Evolutionary conservation across 2,888 invertebrate genomes (phyloP).

Genomic region (Luffia ferchaultella): DNA sequence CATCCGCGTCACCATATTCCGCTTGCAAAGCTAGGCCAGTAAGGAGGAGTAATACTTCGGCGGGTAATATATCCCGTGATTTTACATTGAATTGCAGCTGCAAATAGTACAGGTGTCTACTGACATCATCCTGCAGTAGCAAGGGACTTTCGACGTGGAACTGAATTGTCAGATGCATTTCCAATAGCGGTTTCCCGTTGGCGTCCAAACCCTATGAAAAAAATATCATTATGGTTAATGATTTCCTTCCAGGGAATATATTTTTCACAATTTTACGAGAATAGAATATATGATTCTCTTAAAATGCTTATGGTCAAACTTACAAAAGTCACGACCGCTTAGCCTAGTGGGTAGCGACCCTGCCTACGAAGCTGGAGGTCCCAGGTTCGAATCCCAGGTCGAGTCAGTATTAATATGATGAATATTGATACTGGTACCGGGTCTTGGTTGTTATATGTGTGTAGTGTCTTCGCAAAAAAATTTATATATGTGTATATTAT

Average conservation of each 20-base stretch:
- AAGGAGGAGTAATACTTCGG: conserved; percentile 77
- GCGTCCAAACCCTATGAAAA: conserved; percentile 82
- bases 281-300: no score
- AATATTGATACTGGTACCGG: no score
- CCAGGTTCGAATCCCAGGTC: no score
- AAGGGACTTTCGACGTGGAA: conserved; percentile 94
- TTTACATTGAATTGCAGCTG: conserved; percentile 91
- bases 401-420: no score
- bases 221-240: conserved; percentile 4
- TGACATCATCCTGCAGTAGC: conserved; percentile 89
- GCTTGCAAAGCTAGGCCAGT: conserved; percentile 93
- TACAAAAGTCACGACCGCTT: no score
- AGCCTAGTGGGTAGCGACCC: no score
- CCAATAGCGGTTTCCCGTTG: conserved; percentile 88
- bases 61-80: conserved; percentile 68
- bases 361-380: no score
- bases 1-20: conserved; percentile 82
- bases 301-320: no score
- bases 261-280: no score
- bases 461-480: no score
- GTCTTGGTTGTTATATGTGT: no score
- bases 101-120: conserved; percentile 92
- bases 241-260: not conserved
- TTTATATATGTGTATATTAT: no score
- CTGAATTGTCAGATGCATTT: conserved; percentile 90